Conservation (phyloP, 1,140 invertebrate species). For the Pogonus chalceus region DNA sequence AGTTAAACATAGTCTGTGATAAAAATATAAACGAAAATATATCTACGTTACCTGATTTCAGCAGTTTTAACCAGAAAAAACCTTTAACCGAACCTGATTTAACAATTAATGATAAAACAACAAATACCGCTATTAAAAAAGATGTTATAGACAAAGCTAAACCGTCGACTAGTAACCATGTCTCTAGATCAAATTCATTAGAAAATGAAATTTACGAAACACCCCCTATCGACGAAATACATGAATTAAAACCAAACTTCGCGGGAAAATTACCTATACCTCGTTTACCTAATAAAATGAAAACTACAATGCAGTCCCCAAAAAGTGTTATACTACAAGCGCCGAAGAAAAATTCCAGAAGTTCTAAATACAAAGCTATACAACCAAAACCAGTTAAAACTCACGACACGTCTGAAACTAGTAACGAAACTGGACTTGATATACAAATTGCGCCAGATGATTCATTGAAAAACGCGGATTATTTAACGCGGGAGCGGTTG, state of each 20-base stretch:
- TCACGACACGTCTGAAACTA: slow-evolving; percentile 24
- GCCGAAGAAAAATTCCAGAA: slow-evolving; percentile 16
- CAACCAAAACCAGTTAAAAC: slow-evolving; percentile 37
- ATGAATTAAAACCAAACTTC: slow-evolving; percentile 8
- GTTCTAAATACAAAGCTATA: slow-evolving; percentile 40
- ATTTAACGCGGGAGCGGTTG: slow-evolving; percentile 43
- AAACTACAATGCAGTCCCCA: background rate
- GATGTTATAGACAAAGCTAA: background rate
- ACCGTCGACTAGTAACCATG: background rate
- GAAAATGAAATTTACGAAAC: background rate
- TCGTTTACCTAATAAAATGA: slow-evolving; percentile 18
- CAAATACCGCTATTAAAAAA: background rate
- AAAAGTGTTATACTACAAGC: background rate
- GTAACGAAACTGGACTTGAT: background rate
- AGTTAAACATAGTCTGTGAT: slow-evolving; percentile 31
- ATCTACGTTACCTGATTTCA: slow-evolving; percentile 35
- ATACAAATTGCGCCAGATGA: slow-evolving; percentile 11
- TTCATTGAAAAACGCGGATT: slow-evolving; percentile 10
- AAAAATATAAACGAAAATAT: slow-evolving; percentile 30
- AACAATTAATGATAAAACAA: too few relatives aligned
- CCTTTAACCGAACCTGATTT: background rate
- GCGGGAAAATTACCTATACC: slow-evolving; percentile 24
- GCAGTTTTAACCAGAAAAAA: slow-evolving; percentile 30
- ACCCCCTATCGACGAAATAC: slow-evolving; percentile 3
- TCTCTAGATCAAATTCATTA: background rate